Percentiles rank a stretch among this genome's conserved stretches.
Evolutionary conservation across 2,113 vertebrate genomes (phyloP).

Genomic region (Gobio gobio): DNA sequence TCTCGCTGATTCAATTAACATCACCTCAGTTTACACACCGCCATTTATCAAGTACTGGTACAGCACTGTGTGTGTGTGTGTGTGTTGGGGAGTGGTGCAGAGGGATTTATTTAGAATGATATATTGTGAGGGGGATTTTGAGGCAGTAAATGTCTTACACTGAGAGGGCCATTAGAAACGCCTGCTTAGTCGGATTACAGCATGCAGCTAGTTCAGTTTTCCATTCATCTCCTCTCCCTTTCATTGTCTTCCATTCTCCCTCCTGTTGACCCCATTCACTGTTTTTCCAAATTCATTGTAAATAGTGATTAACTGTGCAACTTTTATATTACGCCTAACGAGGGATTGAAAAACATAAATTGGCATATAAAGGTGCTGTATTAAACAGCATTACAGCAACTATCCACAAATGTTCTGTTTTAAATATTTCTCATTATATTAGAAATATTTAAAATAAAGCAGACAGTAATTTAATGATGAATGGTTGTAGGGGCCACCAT

Average conservation of each 20-base stretch:
- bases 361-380: neutral
- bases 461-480: no score
- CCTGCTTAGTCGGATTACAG: conserved; percentile 25
- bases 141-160: conserved; percentile 39
- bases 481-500: no score
- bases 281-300: neutral
- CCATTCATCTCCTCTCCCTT: neutral
- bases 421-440: no score
- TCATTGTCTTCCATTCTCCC: conserved; percentile 3
- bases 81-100: neutral
- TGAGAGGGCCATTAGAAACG: conserved; percentile 37
- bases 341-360: neutral
- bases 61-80: conserved; percentile 1
- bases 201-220: conserved; percentile 14
- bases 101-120: conserved; percentile 50
- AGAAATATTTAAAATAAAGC: no score
- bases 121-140: conserved; percentile 33
- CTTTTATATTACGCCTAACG: neutral
- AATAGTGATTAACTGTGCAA: neutral
- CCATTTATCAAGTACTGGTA: conserved; percentile 50
- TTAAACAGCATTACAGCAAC: no score
- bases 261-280: neutral
- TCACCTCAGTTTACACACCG: conserved; percentile 47
- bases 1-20: conserved; percentile 53
- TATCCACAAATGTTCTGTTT: neutral